Evolutionary conservation across 2,113 vertebrate species (phyloP), one percentile per base, ranked within the genome.

Genomic region (Cebus imitator): DNA sequence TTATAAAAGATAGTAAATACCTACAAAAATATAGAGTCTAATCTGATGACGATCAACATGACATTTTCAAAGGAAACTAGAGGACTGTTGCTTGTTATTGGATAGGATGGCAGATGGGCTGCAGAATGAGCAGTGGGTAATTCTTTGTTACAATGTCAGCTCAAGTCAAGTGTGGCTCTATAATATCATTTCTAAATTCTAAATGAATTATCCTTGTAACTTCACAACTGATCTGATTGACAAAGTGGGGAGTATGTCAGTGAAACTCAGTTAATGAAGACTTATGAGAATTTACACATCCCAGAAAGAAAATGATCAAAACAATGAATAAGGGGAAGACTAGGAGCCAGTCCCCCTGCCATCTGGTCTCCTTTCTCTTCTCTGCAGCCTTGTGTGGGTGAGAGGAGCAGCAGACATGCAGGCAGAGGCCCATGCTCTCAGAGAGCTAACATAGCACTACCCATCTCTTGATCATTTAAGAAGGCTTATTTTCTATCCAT

Each of bases 1-100:
- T 96, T 83, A 86, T 55, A 37, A 92, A 94, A 66, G 82, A n/a
- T 8, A 93, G 23, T 55, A 40, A 68, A n/a, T 94, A 35, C 17
- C 55, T 80, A 66, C 48, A 37, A 89, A 55, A 83, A 48, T 83
- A 93, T 52, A 55, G 37, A 90, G 50, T 50, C 13, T 23, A 35
- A 48, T 85, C 16, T 90, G 48, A 70, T 90, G 70, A 91, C 70
- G 85, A 78, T 61, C 48, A 70, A 40, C 25, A 52, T 83, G 87
- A 61, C 57, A 80, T 91, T 96, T 92, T 89, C 50, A 10, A 50
- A 55, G 13, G 20, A 85, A 89, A 79, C 18, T 16, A 37, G 75
- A 83, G 13, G 35, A 58, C 8, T 27, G 6, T 37, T 32, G 17
- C 68, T 86, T 61, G 16, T 55, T 70, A 79, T 68, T 81, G 50